Conservation (phyloP, 1,140 invertebrate genomes). For the Akabosia matsudoensis region DNA sequence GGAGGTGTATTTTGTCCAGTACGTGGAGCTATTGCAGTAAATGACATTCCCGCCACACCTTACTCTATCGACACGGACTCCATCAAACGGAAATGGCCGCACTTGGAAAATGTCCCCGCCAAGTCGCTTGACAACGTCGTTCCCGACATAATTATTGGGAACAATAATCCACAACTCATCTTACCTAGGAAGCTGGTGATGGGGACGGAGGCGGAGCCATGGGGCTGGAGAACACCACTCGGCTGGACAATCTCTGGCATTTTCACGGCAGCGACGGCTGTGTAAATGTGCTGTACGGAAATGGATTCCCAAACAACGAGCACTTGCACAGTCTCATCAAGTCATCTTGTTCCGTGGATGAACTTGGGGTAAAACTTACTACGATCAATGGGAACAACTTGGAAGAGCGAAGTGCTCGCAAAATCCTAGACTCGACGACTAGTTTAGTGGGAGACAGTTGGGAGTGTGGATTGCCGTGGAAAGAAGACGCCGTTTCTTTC, state of each 20-base stretch:
- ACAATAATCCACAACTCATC: neutral
- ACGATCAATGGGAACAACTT: neutral
- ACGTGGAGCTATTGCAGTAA: too few relatives aligned
- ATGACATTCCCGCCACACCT: too few relatives aligned
- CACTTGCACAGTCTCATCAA: slow-evolving; percentile 14
- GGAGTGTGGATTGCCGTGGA: slow-evolving; percentile 31
- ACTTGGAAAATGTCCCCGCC: neutral
- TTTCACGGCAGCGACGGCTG: neutral
- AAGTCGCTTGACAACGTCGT: neutral
- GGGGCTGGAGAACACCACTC: neutral
- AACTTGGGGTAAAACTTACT: slow-evolving; percentile 1
- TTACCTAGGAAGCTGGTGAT: neutral
- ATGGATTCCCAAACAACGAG: neutral
- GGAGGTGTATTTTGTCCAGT: too few relatives aligned
- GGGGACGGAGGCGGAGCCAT: neutral
- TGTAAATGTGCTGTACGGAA: neutral
- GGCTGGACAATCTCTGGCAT: neutral
- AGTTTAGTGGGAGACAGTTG: slow-evolving; percentile 4
- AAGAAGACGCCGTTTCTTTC: neutral
- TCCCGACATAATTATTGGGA: neutral
- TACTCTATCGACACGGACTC: neutral
- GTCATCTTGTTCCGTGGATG: slow-evolving; percentile 23
- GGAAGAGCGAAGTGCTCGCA: slow-evolving; percentile 9
- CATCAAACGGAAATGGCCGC: neutral
- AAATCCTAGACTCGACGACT: slow-evolving; percentile 13